Evolutionary conservation across 2,888 invertebrate genomes (phyloP).

Genomic region (Coecobrya sp.): DNA sequence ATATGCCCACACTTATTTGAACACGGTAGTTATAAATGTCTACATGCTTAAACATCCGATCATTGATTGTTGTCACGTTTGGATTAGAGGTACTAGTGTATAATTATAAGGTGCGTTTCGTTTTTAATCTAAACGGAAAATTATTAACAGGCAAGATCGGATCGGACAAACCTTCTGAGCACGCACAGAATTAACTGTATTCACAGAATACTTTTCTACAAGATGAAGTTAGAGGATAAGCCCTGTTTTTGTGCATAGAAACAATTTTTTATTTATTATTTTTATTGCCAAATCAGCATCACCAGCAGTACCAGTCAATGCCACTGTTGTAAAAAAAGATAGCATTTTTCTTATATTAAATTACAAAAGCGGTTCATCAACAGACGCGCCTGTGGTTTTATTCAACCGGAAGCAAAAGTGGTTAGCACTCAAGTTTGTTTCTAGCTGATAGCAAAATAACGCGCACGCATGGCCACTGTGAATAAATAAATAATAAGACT

Average conservation of each 20-base stretch:
- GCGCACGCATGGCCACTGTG: conserved; percentile 46
- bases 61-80: conserved; percentile 81
- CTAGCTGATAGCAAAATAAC: conserved; percentile 36
- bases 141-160: conserved; percentile 49
- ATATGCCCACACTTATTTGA: background rate
- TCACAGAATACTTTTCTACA: background rate
- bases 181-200: conserved; percentile 58
- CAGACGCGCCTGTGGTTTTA: conserved; percentile 60
- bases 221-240: conserved; percentile 49
- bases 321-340: conserved; percentile 38
- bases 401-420: conserved; percentile 75
- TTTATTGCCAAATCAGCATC: conserved; percentile 19
- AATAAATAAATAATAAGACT: conserved; percentile 53
- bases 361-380: conserved; percentile 44
- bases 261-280: conserved; percentile 9
- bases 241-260: conserved; percentile 17
- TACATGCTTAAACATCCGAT: conserved; percentile 19
- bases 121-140: conserved; percentile 42
- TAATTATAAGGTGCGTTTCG: conserved; percentile 73
- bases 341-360: conserved; percentile 4
- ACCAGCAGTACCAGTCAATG: conserved; percentile 39
- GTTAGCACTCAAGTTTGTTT: conserved; percentile 53
- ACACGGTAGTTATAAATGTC: background rate
- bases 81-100: conserved; percentile 46
- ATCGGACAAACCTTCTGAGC: conserved; percentile 39